Conservation (phyloP, 2,797 vertebrate species). For the Merluccius polli region DNA sequence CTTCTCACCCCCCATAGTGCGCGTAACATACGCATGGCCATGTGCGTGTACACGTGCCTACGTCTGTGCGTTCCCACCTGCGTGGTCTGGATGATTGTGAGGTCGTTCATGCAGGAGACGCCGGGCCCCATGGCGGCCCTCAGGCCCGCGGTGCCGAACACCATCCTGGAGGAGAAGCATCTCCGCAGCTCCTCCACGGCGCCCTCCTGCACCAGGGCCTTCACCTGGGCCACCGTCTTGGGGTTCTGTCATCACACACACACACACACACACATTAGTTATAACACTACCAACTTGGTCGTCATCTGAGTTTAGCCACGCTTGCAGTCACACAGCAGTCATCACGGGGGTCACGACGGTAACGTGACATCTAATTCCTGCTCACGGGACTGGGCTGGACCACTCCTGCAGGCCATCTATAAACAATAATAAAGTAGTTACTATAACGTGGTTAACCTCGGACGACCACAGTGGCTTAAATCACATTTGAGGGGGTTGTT, state of each 20-base stretch:
- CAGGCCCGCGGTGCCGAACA: constrained; percentile 95
- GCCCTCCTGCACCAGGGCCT: constrained; percentile 73
- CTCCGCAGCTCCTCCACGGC: constrained; percentile 74
- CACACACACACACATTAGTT: background rate
- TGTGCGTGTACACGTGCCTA: background rate
- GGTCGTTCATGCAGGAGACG: constrained; percentile 88
- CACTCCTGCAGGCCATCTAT: no score
- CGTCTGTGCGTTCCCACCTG: constrained; percentile 72
- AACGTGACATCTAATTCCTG: no score
- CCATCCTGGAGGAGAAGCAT: constrained; percentile 88
- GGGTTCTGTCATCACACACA: constrained; percentile 75
- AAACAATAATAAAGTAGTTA: no score
- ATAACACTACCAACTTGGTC: no score
- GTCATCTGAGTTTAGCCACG: no score
- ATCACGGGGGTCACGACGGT: no score
- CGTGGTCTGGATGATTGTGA: constrained; percentile 97
- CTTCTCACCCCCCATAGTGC: no score
- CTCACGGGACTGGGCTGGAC: no score
- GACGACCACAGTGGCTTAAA: background rate
- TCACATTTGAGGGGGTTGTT: background rate
- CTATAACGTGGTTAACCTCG: background rate
- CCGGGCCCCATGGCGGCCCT: constrained; percentile 92
- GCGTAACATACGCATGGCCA: no score
- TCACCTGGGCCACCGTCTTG: constrained; percentile 78
- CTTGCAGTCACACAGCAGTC: no score